Evolutionary conservation across 2,888 invertebrate genomes (phyloP).

Genomic region (Ischnura elegans): DNA sequence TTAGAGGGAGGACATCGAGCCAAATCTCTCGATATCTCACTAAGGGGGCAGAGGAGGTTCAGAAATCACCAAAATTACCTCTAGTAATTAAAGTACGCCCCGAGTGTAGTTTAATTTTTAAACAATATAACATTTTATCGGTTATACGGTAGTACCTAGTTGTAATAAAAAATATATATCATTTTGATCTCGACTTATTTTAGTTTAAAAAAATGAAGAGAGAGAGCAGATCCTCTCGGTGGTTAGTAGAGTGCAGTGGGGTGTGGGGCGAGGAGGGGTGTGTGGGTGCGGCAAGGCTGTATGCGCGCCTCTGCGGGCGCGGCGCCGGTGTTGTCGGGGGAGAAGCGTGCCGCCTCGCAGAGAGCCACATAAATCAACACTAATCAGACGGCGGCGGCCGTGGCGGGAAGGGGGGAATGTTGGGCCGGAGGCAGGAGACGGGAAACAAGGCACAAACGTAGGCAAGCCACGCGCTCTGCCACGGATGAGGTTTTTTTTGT

Average conservation of each 20-base stretch:
- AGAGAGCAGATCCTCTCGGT: background rate
- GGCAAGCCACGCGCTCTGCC: background rate
- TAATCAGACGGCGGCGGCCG: conserved; percentile 57
- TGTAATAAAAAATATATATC: no score
- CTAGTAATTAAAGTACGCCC: no score
- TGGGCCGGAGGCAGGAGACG: background rate
- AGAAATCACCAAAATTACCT: no score
- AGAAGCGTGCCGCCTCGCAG: background rate
- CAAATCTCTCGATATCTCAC: no score
- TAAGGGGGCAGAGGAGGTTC: no score
- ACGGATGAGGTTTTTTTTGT: conserved; percentile 32
- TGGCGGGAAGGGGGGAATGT: background rate
- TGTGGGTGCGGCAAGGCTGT: background rate
- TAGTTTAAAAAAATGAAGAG: no score
- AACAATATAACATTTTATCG: no score
- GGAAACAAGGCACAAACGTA: conserved; percentile 36
- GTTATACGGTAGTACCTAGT: no score
- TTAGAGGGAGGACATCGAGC: no score
- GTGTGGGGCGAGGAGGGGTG: background rate
- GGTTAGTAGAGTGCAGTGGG: background rate
- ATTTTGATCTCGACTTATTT: no score
- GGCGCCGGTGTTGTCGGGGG: background rate
- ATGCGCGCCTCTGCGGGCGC: background rate
- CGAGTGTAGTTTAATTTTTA: no score
- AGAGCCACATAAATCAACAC: conserved; percentile 57